Conservation (phyloP, 1,140 invertebrate genomes). For the Hylaeus volcanicus region DNA sequence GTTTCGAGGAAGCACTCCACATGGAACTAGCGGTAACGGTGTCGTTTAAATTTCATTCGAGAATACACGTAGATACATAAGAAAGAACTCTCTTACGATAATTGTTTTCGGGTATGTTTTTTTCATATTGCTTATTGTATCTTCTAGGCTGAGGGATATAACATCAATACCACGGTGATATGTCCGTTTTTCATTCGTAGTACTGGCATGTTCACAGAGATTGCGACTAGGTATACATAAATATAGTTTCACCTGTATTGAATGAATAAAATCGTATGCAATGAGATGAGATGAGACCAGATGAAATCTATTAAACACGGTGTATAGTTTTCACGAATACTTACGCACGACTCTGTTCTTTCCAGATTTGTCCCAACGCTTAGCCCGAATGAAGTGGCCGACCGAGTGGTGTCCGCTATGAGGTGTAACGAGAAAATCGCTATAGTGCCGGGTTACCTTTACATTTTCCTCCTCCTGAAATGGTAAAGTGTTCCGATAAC, state of each 20-base stretch:
- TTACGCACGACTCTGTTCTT: not conserved
- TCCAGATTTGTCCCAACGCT: slow-evolving; percentile 90
- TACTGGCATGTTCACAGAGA: slow-evolving; percentile 97
- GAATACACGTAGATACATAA: not conserved
- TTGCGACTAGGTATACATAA: slow-evolving; percentile 87
- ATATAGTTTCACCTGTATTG: no score
- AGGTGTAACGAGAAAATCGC: slow-evolving; percentile 89
- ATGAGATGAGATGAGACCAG: no score
- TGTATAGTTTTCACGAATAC: slow-evolving; percentile 4
- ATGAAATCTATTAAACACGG: not conserved
- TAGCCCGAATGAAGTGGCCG: slow-evolving; percentile 92
- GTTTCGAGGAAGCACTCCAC: slow-evolving; percentile 93
- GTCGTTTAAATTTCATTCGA: not conserved
- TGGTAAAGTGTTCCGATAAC: slow-evolving; percentile 81
- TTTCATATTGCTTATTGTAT: not conserved
- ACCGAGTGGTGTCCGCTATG: slow-evolving; percentile 90
- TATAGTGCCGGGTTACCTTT: slow-evolving; percentile 88
- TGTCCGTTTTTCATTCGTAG: slow-evolving; percentile 94
- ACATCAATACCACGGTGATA: slow-evolving; percentile 92
- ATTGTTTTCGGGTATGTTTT: not conserved
- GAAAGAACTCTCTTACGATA: no score
- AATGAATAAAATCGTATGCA: not conserved
- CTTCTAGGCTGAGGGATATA: slow-evolving; percentile 81
- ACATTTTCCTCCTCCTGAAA: slow-evolving; percentile 85
- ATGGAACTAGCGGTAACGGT: slow-evolving; percentile 85